Percentiles rank a stretch among this genome's conserved stretches.
Evolutionary conservation across 1,140 invertebrate species (phyloP).

Genomic region (Cydia amplana): DNA sequence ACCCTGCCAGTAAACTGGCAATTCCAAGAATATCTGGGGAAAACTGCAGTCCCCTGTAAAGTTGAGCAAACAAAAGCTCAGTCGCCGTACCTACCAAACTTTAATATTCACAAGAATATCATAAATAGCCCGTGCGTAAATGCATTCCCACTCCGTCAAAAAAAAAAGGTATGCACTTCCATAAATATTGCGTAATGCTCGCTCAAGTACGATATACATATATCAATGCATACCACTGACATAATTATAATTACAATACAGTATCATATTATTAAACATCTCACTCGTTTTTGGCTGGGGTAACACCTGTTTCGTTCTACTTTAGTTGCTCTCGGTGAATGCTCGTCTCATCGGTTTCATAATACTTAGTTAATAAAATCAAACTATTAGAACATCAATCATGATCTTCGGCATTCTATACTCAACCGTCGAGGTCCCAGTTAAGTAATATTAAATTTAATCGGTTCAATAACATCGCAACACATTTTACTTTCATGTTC

Average conservation of each 20-base stretch:
- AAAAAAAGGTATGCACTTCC: background rate
- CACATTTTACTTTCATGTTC: slow-evolving; percentile 42
- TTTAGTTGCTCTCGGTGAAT: slow-evolving; percentile 4
- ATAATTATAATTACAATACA: slow-evolving; percentile 6
- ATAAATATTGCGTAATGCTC: background rate
- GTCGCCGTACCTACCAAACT: too few species aligned
- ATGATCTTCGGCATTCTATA: slow-evolving; percentile 13
- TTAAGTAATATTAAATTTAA: slow-evolving; percentile 35
- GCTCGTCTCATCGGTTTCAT: slow-evolving; percentile 18
- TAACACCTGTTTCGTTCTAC: slow-evolving; percentile 9
- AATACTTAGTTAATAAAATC: slow-evolving; percentile 30
- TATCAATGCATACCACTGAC: background rate
- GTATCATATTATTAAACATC: background rate
- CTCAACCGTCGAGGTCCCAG: slow-evolving; percentile 35
- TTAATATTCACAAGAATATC: too few species aligned
- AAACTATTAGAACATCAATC: slow-evolving; percentile 24
- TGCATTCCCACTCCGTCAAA: too few species aligned
- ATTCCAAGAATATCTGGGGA: background rate
- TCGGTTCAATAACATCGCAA: slow-evolving; percentile 30
- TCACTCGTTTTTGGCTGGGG: background rate
- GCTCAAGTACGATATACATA: background rate
- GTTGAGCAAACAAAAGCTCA: too few species aligned
- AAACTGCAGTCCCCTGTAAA: background rate
- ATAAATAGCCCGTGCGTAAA: too few species aligned
- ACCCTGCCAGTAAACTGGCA: background rate